phyloP scores from a whole-genome alignment of 2,888 invertebrate genomes.

The Brachynemurus nebulosus region DNA sequence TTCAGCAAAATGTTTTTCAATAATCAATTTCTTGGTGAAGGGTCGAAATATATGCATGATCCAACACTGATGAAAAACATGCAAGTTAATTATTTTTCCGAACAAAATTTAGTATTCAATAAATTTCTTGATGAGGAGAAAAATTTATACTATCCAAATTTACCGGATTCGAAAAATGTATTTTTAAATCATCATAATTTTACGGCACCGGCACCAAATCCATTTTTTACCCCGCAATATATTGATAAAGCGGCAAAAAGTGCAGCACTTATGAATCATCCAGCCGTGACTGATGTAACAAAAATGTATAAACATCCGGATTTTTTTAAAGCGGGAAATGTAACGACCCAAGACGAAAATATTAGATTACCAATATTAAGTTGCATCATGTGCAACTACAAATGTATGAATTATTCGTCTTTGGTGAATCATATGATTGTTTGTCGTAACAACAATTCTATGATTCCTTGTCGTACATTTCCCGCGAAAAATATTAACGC shows the following conservation, averaged over 20 bases:
- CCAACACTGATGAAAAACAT: slow-evolving; percentile 10
- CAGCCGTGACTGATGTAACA: slow-evolving; percentile 8
- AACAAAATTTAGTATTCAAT: slow-evolving; percentile 10
- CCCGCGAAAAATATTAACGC: slow-evolving; percentile 30
- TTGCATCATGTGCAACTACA: slow-evolving; percentile 39
- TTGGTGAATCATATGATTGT: slow-evolving; percentile 35
- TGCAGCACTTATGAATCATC: slow-evolving; percentile 6
- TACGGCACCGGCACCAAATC: slow-evolving; percentile 8
- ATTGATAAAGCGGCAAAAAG: slow-evolving; percentile 8
- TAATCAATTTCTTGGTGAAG: slow-evolving; percentile 10
- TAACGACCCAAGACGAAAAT: slow-evolving; percentile 20
- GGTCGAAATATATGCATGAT: slow-evolving; percentile 10
- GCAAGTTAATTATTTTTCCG: slow-evolving; percentile 10
- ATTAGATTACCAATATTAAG: slow-evolving; percentile 34
- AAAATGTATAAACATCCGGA: slow-evolving; percentile 27
- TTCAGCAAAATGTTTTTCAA: slow-evolving; percentile 11
- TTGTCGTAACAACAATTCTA: slow-evolving; percentile 25
- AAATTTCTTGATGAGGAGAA: slow-evolving; percentile 10
- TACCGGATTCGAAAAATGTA: slow-evolving; percentile 10
- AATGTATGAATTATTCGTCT: slow-evolving; percentile 37
- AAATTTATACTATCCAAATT: slow-evolving; percentile 10
- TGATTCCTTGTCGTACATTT: slow-evolving; percentile 27
- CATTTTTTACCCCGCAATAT: slow-evolving; percentile 9
- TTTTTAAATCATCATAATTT: slow-evolving; percentile 10
- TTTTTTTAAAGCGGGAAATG: slow-evolving; percentile 51